These are phyloP conservation scores for Urechis unicinctus DNA, from an alignment of 2,888 invertebrate genomes.

Conservation along the genomic window DNA sequence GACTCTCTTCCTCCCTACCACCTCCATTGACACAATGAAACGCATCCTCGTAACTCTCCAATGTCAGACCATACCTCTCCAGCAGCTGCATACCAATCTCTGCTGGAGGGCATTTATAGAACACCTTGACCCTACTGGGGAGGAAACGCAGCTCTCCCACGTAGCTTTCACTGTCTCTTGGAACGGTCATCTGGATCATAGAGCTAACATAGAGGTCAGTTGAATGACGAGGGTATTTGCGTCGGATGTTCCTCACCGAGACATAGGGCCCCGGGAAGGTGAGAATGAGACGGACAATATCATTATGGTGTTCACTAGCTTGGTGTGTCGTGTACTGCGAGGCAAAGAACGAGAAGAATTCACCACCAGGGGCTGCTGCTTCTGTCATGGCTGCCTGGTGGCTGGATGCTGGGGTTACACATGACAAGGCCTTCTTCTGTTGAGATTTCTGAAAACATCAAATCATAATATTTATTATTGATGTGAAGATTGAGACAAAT, in stretches of 20 bases:
- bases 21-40: not conserved
- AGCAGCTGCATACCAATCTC: not conserved
- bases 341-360: not conserved
- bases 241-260: not conserved
- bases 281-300: not conserved
- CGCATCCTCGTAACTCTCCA: not conserved
- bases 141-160: conserved; percentile 4
- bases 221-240: not conserved
- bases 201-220: not conserved
- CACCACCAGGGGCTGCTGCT: not conserved
- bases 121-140: not conserved
- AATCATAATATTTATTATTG: no score
- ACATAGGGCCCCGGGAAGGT: not conserved
- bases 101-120: conserved; percentile 6
- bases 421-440: not conserved
- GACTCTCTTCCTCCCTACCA: not conserved
- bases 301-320: not conserved
- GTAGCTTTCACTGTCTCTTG: not conserved
- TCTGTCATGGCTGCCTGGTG: no score
- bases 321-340: not conserved
- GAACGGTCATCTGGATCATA: not conserved
- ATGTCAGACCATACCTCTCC: not conserved
- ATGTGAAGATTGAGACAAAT: no score
- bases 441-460: not conserved
- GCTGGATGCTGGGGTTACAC: no score